Evolutionary conservation across 2,113 vertebrate genomes (phyloP).

Genomic region (Myotis davidii): DNA sequence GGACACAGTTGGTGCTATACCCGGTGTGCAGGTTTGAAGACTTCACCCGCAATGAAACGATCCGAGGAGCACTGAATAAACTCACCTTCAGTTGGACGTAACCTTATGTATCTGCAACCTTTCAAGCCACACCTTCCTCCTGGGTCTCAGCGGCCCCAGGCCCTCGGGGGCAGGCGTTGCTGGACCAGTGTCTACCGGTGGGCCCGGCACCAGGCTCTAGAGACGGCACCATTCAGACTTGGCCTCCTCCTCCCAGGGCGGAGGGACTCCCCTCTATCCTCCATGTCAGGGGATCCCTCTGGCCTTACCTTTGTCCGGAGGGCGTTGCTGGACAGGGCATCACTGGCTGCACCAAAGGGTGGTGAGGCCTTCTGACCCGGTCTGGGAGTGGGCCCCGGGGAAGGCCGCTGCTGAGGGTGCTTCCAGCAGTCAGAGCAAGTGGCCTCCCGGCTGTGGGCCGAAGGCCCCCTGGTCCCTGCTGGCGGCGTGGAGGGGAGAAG

Average conservation of each 20-base stretch:
- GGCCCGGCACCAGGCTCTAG: not conserved
- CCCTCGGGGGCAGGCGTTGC: no score
- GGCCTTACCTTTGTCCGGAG: not conserved
- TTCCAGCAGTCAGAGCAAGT: no score
- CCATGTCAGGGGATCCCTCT: not conserved
- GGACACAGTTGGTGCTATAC: fast-evolving
- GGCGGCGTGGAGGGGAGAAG: not conserved
- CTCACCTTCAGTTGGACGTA: not conserved
- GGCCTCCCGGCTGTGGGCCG: not conserved
- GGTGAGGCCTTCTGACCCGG: fast-evolving
- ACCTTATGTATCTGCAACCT: not conserved
- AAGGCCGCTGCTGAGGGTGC: not conserved
- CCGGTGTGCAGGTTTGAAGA: not conserved
- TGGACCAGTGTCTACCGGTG: not conserved
- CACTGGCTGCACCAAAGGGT: no score
- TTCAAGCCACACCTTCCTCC: not conserved
- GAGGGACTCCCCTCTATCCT: not conserved
- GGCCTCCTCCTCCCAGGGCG: no score
- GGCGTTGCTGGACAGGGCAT: fast-evolving
- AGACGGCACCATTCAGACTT: not conserved
- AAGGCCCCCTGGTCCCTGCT: fast-evolving
- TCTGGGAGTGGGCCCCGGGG: no score
- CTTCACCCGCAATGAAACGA: no score
- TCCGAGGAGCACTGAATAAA: not conserved
- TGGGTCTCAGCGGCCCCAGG: not conserved